Evolutionary conservation across 2,113 vertebrate genomes (phyloP), one percentile per base, ranked within the genome.

Genomic region (Pandion haliaetus): DNA sequence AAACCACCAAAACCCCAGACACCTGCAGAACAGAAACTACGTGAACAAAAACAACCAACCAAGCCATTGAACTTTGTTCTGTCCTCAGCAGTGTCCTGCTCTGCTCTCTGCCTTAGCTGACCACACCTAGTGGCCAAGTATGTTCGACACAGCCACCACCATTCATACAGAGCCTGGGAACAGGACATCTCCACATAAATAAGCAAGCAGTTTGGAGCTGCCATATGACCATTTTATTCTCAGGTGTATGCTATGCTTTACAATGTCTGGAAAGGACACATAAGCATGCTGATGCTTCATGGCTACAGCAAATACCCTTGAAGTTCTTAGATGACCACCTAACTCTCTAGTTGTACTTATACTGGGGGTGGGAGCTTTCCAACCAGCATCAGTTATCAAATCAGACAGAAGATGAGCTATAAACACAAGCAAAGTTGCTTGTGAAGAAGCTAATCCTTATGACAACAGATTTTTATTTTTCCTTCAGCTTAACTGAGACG

Each of bases 401-500:
- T 79, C 78, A 74, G 63, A 36, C 8, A 86, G 84, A 96, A 92
- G 14, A 52, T 32, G 40, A 74, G 8, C 52, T 28, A 70, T 54
- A 50, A 74, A 66, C 36, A 29, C 12, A 59, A 52, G 40, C 28
- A 70, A 82, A 90, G 40, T 32, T 70, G 24, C 32, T 50, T 79
- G 23, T 63, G 65, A 91, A 55, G 21, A 62, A 90, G 17, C 10
- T 90, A 55, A 79, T 92, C 66, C 86, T 74, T 74, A 62, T 63
- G 74, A 79, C 31, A 76, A 82, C 14, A 80, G 50, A 66, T 40
- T 82, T 44, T 32, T 77, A 82, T 85, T 69, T 88, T 86, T 83
- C 80, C 81, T 97, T 96, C 76, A 66, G 63, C 42, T 95, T 96
- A 92, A 91, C 67, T 69, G 42, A 95, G 82, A 92, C 26, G 76